Conservation (phyloP, 23 tunicate species). For the Halocynthia aurantium region DNA sequence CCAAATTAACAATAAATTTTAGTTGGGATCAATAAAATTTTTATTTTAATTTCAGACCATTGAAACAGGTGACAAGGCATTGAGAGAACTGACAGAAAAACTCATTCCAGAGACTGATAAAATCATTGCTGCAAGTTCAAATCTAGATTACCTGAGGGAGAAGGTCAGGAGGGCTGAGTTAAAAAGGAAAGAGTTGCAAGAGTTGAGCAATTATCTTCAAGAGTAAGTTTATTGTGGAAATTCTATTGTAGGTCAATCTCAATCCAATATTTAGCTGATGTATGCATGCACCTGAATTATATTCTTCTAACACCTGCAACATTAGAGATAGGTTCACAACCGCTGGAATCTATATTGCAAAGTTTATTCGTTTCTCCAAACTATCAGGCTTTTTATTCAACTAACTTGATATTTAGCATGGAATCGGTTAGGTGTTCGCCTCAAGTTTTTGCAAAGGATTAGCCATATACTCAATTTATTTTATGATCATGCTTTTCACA, state of each 20-base stretch:
- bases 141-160: background rate
- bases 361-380: no score
- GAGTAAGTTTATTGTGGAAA: slow-evolving; percentile 11
- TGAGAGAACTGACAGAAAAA: background rate
- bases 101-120: slow-evolving; percentile 10
- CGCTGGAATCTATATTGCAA: no score
- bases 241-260: no score
- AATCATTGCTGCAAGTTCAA: background rate
- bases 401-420: no score
- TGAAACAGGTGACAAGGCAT: background rate
- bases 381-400: no score
- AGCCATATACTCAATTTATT: no score
- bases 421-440: no score
- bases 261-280: no score
- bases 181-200: slow-evolving; percentile 2
- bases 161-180: slow-evolving; percentile 1
- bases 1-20: background rate
- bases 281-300: no score
- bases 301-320: no score
- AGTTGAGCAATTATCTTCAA: slow-evolving; percentile 2
- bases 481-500: background rate
- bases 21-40: background rate
- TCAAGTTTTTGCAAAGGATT: no score
- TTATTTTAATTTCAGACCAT: background rate
- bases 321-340: no score